These are phyloP conservation scores for Drosophila neutralis DNA, from an alignment of 2,888 invertebrate species.

Conservation along the genomic window DNA sequence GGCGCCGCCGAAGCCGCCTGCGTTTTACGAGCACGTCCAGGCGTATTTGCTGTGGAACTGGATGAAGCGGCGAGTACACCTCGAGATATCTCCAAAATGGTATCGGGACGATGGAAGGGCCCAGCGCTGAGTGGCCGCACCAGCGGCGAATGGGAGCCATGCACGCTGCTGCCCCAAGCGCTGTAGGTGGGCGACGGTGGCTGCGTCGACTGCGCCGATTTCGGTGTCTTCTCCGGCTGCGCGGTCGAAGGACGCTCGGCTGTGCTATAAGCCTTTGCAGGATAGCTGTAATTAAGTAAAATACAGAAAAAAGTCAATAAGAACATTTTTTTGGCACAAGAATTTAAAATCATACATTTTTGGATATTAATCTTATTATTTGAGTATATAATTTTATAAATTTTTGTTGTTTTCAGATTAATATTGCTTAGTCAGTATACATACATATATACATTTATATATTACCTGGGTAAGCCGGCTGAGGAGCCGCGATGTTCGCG, in stretches of 20 bases:
- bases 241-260: slow-evolving; percentile 84
- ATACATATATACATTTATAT: not conserved
- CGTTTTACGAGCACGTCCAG: slow-evolving; percentile 58
- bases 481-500: slow-evolving; percentile 84
- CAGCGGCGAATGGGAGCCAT: slow-evolving; percentile 86
- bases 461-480: slow-evolving; percentile 82
- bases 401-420: not conserved
- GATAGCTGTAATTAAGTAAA: slow-evolving; percentile 53
- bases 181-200: slow-evolving; percentile 85
- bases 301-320: not conserved
- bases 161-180: slow-evolving; percentile 86
- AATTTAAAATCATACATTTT: not conserved
- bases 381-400: too few species aligned
- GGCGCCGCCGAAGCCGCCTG: slow-evolving; percentile 93
- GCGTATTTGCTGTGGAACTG: slow-evolving; percentile 56
- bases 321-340: not conserved
- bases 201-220: slow-evolving; percentile 83
- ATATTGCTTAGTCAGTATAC: not conserved
- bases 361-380: not conserved
- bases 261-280: slow-evolving; percentile 65
- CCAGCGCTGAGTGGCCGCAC: slow-evolving; percentile 89
- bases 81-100: slow-evolving; percentile 73
- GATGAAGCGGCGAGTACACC: slow-evolving; percentile 12
- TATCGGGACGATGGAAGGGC: slow-evolving; percentile 86
- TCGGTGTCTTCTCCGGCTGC: slow-evolving; percentile 80